Percentiles rank a stretch among this genome's conserved stretches.
These are phyloP conservation scores for Drosophila hamatofila DNA, from an alignment of 2,888 invertebrate genomes.

Conservation along the genomic window DNA sequence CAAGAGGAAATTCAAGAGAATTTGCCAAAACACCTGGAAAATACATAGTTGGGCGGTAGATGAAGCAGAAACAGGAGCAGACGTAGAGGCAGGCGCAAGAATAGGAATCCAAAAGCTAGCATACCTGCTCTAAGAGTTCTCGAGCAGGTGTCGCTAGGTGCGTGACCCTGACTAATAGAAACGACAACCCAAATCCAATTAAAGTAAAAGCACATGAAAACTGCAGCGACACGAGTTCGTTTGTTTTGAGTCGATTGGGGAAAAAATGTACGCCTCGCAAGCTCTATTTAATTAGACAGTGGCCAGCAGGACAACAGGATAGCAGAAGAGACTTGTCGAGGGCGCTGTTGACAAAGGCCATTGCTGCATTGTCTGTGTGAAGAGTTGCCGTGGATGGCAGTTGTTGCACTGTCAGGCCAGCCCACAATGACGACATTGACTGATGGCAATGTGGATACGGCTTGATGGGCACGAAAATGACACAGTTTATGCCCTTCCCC, in stretches of 20 bases:
- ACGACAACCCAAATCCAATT: slow-evolving; percentile 69
- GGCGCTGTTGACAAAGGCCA: slow-evolving; percentile 42
- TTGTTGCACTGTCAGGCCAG: slow-evolving; percentile 63
- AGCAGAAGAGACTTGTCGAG: slow-evolving; percentile 29
- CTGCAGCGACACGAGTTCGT: slow-evolving; percentile 41
- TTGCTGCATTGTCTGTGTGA: slow-evolving; percentile 49
- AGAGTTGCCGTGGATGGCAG: slow-evolving; percentile 25
- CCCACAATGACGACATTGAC: slow-evolving; percentile 52
- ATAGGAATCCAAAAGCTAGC: background rate
- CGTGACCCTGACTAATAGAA: slow-evolving; percentile 42
- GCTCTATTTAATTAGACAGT: slow-evolving; percentile 71
- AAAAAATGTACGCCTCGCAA: slow-evolving; percentile 53
- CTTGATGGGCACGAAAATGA: slow-evolving; percentile 28
- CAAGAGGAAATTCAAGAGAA: slow-evolving; percentile 48
- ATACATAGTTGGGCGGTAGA: slow-evolving; percentile 30
- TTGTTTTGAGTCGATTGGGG: slow-evolving; percentile 35
- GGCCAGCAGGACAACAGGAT: slow-evolving; percentile 25
- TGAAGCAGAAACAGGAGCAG: background rate
- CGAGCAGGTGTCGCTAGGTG: slow-evolving; percentile 25
- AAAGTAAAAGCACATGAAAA: slow-evolving; percentile 70
- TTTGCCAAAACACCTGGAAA: slow-evolving; percentile 42
- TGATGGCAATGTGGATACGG: slow-evolving; percentile 19
- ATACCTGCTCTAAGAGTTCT: background rate
- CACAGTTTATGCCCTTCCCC: slow-evolving; percentile 42
- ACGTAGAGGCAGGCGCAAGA: background rate